These are phyloP conservation scores for Danionella cerebrum DNA, from an alignment of 2,113 vertebrate genomes.

Conservation along the genomic window DNA sequence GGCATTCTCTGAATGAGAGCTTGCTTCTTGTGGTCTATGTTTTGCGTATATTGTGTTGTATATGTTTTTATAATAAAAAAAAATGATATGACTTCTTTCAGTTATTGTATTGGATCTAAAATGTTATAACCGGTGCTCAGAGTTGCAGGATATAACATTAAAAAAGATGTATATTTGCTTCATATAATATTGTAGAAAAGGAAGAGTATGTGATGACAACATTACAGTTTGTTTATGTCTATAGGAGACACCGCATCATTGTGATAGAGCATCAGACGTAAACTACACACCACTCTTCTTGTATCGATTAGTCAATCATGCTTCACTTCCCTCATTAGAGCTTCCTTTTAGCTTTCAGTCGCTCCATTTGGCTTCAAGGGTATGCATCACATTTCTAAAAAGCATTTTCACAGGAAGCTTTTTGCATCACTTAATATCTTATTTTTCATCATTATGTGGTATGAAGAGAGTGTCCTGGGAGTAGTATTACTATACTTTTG, in stretches of 20 bases:
- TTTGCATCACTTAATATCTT: background rate
- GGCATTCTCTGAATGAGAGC: too few species aligned
- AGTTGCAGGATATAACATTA: too few species aligned
- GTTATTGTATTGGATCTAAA: too few species aligned
- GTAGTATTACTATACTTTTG: too few species aligned
- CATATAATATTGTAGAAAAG: too few species aligned
- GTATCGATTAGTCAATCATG: slow-evolving; percentile 2
- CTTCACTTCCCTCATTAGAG: slow-evolving; percentile 1
- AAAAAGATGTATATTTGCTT: too few species aligned
- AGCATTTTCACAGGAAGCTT: background rate
- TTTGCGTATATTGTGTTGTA: too few species aligned
- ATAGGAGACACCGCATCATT: background rate
- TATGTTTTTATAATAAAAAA: too few species aligned
- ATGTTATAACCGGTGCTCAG: too few species aligned
- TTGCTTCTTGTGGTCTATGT: too few species aligned
- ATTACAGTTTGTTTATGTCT: background rate
- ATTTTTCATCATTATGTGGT: background rate
- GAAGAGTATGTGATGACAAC: too few species aligned
- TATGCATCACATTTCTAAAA: background rate
- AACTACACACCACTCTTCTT: background rate
- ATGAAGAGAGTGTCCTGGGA: background rate
- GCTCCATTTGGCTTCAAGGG: background rate
- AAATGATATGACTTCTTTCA: too few species aligned
- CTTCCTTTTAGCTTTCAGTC: background rate
- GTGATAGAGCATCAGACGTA: background rate